Evolutionary conservation across 2,113 vertebrate species (phyloP), one percentile per base, ranked within the genome.

Genomic region (Gorsachius goisagi): DNA sequence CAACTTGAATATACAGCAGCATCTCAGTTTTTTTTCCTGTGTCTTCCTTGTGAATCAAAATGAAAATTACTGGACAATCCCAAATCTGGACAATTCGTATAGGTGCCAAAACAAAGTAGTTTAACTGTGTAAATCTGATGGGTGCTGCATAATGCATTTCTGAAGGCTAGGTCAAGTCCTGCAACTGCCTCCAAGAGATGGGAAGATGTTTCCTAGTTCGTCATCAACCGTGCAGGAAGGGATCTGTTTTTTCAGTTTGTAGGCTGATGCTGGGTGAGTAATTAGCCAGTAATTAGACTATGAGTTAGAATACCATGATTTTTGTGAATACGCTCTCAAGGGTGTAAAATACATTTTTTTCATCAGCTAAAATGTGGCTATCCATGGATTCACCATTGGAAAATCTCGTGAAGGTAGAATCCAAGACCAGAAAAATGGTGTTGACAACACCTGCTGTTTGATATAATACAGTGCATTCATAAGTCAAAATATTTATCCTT

Each of bases 281-380:
- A 28, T 67, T 58, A 12, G 27, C 50, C 35, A 6, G 21, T 16
- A 10, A 74, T 60, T 1, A 23, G 41, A 12, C 27, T 17, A 5
- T 1, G 8, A 56, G 32, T 17, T 4, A 72, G 58, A 79, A 4
- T 12, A 60, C 8, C 3, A 0, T 9, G 26, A 6, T 9, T 71
- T 59, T 2, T 8, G 56, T 27, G 37, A 47, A 21, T 4, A 21
- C 0, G 3, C 21, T 17, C 0, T 37, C 45, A 22, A 12, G n/a
- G 47, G 15, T 2, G 4, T 11, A n/a, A 88, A 79, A 56, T 7
- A 30, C 5, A 2, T 12, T 72, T 49, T 49, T 85, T 85, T 20
- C 75, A 49, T 53, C 67, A 58, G 72, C 63, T 62, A 17, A 86
- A 93, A 67, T 12, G 39, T 6, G 52, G 59, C 33, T 84, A 6